phyloP scores from a whole-genome alignment of 2,113 vertebrate species.

The Pseudonaja textilis region DNA sequence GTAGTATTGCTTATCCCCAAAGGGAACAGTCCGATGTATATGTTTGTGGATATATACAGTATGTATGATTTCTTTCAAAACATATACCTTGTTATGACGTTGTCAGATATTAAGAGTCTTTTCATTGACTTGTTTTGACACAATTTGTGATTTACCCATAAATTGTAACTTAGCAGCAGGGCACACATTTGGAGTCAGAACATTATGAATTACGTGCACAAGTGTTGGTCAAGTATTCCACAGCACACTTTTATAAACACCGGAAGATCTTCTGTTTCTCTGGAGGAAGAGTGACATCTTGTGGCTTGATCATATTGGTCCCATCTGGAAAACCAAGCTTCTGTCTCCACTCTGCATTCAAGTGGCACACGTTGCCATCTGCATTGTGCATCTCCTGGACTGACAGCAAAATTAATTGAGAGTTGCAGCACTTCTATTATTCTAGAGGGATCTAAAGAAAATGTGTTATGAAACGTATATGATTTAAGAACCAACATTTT shows the following conservation, averaged over 20 bases:
- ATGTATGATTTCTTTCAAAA: not conserved
- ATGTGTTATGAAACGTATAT: conserved; percentile 2
- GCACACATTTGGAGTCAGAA: not conserved
- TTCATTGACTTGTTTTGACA: not conserved
- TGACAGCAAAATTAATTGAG: conserved; percentile 34
- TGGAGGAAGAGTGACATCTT: conserved; percentile 71
- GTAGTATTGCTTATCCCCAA: not conserved
- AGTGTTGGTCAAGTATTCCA: not conserved
- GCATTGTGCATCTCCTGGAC: conserved; percentile 18
- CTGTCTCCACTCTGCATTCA: conserved; percentile 22
- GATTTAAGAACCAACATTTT: conserved; percentile 42
- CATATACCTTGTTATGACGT: not conserved
- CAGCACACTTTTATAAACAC: not conserved
- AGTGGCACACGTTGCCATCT: conserved; percentile 15
- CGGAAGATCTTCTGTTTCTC: conserved; percentile 35
- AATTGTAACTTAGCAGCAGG: not conserved
- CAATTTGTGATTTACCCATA: accelerated
- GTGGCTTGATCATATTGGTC: conserved; percentile 52
- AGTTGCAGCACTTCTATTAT: conserved; percentile 12
- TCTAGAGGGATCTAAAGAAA: conserved; percentile 8
- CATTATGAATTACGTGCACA: not conserved
- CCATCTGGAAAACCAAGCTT: not conserved
- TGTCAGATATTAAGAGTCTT: not conserved
- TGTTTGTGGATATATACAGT: not conserved
- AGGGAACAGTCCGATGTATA: not conserved